Conservation (phyloP, 2,797 vertebrate genomes). For the Graptemys geographica region DNA sequence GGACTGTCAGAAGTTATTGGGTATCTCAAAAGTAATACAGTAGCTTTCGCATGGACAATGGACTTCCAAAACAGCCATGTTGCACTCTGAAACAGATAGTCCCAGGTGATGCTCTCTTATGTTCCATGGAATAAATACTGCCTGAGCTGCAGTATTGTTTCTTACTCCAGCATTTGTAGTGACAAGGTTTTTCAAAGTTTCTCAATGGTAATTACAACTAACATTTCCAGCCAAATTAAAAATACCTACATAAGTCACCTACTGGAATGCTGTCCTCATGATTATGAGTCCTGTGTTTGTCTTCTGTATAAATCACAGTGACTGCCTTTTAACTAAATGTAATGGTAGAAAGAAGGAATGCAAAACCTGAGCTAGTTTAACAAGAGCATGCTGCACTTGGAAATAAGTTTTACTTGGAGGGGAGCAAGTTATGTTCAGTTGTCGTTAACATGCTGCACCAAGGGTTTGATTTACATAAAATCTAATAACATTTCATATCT, state of each 20-base stretch:
- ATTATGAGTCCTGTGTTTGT: background rate
- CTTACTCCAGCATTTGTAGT: background rate
- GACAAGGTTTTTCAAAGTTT: background rate
- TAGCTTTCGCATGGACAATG: background rate
- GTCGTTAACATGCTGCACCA: constrained; percentile 53
- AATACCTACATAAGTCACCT: background rate
- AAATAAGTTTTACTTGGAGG: constrained; percentile 54
- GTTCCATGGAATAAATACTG: background rate
- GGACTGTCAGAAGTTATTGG: fast-evolving
- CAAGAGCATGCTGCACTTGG: constrained; percentile 22
- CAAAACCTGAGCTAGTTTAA: constrained; percentile 48
- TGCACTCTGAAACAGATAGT: background rate
- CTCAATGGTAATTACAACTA: background rate
- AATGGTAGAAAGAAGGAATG: constrained; percentile 35
- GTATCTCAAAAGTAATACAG: background rate
- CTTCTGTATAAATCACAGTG: constrained; percentile 8
- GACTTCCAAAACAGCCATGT: background rate
- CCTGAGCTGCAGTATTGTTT: background rate
- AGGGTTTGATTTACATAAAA: constrained; percentile 71
- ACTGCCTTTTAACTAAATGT: constrained; percentile 3
- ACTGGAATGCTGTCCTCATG: background rate
- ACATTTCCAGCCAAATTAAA: background rate
- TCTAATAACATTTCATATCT: constrained; percentile 71
- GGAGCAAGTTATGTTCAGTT: constrained; percentile 55
- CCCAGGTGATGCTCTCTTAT: background rate